phyloP scores from a whole-genome alignment of 35 echinoderm and acorn worm species.

The Ophiothrix spiculata region DNA sequence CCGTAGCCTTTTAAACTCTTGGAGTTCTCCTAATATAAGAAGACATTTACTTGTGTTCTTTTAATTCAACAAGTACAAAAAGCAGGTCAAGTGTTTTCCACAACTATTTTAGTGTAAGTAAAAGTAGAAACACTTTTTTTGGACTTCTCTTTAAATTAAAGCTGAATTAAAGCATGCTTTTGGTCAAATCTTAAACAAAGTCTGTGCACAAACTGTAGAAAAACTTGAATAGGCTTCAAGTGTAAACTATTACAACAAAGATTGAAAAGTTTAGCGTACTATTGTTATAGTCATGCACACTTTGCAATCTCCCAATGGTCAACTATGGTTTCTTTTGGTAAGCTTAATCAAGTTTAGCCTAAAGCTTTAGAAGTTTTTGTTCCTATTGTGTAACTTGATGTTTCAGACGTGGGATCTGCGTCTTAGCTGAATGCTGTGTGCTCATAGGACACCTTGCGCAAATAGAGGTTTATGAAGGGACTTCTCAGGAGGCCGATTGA shows the following conservation, averaged over 20 bases:
- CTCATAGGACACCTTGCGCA: background rate
- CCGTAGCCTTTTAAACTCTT: background rate
- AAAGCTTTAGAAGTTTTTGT: background rate
- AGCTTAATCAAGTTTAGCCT: background rate
- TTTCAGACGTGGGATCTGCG: background rate
- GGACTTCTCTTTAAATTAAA: background rate
- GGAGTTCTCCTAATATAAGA: background rate
- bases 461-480: background rate
- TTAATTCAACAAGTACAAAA: background rate
- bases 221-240: too few relatives aligned
- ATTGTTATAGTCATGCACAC: background rate
- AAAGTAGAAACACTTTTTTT: background rate
- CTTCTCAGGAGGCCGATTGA: background rate
- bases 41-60: slow-evolving; percentile 4
- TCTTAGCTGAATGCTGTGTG: background rate
- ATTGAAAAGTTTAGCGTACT: background rate
- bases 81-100: background rate
- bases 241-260: background rate
- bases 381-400: background rate
- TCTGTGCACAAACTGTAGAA: background rate
- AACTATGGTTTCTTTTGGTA: background rate
- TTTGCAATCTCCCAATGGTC: slow-evolving; percentile 14
- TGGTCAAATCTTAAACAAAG: background rate
- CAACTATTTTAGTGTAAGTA: background rate
- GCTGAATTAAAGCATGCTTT: background rate